phyloP scores from a whole-genome alignment of 2,113 vertebrate genomes.

The Oplegnathus fasciatus region DNA sequence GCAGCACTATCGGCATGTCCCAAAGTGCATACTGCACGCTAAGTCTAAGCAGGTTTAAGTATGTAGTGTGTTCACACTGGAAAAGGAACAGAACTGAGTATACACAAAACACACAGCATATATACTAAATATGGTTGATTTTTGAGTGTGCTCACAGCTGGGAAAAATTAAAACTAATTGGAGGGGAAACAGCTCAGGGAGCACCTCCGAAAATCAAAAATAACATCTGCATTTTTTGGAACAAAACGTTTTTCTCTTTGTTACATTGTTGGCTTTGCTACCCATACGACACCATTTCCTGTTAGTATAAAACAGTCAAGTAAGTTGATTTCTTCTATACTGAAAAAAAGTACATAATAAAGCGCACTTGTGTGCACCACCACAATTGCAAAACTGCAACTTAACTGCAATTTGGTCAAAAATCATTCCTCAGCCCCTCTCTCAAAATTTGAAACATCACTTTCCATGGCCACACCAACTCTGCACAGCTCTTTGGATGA shows the following conservation, averaged over 20 bases:
- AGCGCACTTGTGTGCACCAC: not conserved
- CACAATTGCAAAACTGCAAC: not conserved
- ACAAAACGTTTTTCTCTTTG: not conserved
- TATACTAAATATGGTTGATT: not conserved
- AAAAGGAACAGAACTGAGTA: not conserved
- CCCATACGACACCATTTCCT: not conserved
- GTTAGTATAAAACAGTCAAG: not conserved
- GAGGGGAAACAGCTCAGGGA: not conserved
- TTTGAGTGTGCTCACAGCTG: not conserved
- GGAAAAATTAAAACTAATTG: not conserved
- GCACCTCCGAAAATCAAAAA: not conserved
- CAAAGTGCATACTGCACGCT: not conserved
- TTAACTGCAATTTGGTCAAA: conserved; percentile 8
- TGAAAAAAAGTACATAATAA: not conserved
- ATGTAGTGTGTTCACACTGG: not conserved
- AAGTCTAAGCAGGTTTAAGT: not conserved
- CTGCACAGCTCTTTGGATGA: conserved; percentile 15
- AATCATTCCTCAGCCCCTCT: conserved; percentile 10
- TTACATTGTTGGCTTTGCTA: not conserved
- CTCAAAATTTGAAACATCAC: conserved; percentile 12
- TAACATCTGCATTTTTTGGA: not conserved
- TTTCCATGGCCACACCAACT: not conserved
- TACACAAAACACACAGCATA: not conserved
- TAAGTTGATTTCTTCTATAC: not conserved
- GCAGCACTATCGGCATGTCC: not conserved